Evolutionary conservation across 1,140 invertebrate genomes (phyloP).

Genomic region (Zaprionus taronus): DNA sequence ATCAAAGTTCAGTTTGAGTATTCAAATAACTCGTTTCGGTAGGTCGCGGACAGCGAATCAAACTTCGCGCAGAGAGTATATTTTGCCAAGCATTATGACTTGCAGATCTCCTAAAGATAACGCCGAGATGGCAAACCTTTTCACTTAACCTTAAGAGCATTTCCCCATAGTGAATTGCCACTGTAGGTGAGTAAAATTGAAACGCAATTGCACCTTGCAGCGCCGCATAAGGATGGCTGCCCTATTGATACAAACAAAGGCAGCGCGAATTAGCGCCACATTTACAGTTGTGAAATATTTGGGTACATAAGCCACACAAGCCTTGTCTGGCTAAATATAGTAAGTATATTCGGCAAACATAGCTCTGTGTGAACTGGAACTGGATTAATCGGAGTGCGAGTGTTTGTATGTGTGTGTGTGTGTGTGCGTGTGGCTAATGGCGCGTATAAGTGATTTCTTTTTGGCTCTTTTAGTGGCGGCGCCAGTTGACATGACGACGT

Average conservation of each 20-base stretch:
- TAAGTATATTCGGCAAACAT: slow-evolving; percentile 27
- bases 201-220: slow-evolving; percentile 77
- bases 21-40: background rate
- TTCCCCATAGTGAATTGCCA: background rate
- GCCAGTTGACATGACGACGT: slow-evolving; percentile 54
- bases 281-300: slow-evolving; percentile 58
- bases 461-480: slow-evolving; percentile 25
- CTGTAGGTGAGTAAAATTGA: slow-evolving; percentile 27
- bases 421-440: background rate
- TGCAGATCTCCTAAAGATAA: background rate
- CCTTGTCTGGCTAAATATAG: slow-evolving; percentile 52
- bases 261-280: slow-evolving; percentile 61
- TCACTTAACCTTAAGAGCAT: too few relatives aligned
- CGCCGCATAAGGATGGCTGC: slow-evolving; percentile 13
- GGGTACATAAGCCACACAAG: slow-evolving; percentile 36
- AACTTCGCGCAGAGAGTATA: background rate
- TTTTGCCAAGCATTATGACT: background rate
- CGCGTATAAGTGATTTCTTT: background rate
- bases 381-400: background rate
- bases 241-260: slow-evolving; percentile 60
- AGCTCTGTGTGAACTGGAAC: background rate
- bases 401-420: background rate
- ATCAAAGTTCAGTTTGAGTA: background rate
- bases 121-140: background rate
- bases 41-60: background rate